phyloP scores from a whole-genome alignment of 2,797 vertebrate genomes.

The Molossus molossus region DNA sequence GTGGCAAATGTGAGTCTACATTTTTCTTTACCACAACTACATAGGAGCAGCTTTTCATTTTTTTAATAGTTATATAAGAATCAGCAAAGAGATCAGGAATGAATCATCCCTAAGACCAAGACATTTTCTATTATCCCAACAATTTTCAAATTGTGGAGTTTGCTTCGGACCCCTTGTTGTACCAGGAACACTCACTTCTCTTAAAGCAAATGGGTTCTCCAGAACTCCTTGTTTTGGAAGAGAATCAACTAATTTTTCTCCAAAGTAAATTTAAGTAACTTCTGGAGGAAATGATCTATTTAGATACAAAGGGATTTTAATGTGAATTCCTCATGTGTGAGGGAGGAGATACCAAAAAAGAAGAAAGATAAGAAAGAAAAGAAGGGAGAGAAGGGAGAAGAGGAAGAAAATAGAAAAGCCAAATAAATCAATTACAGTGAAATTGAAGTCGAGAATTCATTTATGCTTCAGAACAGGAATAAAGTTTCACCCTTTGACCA shows the following conservation, averaged over 20 bases:
- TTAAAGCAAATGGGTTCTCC: constrained; percentile 27
- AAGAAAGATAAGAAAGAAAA: not conserved
- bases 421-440: constrained; percentile 82
- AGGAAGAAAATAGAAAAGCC: constrained; percentile 26
- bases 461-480: constrained; percentile 86
- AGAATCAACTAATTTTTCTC: constrained; percentile 58
- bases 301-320: constrained; percentile 39
- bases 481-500: constrained; percentile 81
- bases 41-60: not conserved
- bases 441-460: constrained; percentile 85
- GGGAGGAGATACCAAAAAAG: constrained; percentile 32
- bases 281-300: constrained; percentile 54
- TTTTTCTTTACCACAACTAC: not conserved
- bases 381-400: accelerated
- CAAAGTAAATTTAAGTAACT: constrained; percentile 59
- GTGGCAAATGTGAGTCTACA: not conserved
- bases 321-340: not conserved
- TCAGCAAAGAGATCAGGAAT: constrained; percentile 43
- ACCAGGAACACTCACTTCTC: constrained; percentile 21
- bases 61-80: constrained; percentile 53
- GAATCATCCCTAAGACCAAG: constrained; percentile 45
- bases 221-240: constrained; percentile 11
- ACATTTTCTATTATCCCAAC: constrained; percentile 57
- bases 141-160: constrained; percentile 20
- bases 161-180: constrained; percentile 40